Evolutionary conservation across 2,888 invertebrate species (phyloP).

Genomic region (Protonemura montana): DNA sequence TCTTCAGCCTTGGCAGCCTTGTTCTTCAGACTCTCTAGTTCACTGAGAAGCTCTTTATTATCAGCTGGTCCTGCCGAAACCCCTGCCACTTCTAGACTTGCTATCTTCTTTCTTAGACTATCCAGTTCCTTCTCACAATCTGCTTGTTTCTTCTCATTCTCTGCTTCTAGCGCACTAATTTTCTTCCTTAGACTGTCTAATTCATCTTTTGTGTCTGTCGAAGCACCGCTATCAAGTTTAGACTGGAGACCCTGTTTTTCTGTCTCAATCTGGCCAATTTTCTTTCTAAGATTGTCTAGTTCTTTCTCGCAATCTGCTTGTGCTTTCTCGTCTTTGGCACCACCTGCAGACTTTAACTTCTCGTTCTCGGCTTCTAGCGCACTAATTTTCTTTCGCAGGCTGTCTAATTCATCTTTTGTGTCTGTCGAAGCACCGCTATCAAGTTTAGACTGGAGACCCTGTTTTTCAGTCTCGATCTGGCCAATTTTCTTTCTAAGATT

Average conservation of each 20-base stretch:
- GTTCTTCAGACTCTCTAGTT: neutral
- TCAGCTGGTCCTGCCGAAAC: neutral
- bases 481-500: neutral
- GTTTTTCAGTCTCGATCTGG: neutral
- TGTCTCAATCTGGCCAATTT: neutral
- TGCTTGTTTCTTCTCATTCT: constrained; percentile 12
- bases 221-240: neutral
- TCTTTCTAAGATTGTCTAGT: neutral
- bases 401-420: neutral
- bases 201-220: neutral
- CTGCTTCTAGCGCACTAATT: neutral
- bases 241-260: neutral
- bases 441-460: neutral
- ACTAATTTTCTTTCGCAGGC: neutral
- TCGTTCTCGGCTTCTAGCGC: neutral
- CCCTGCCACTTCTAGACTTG: neutral
- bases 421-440: neutral
- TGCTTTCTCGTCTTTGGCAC: neutral
- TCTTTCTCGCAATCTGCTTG: neutral
- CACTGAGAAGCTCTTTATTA: constrained; percentile 15
- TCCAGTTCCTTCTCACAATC: neutral
- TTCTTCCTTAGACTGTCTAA: neutral
- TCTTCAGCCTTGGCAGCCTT: no score
- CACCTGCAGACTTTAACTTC: neutral
- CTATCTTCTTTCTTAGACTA: neutral